Evolutionary conservation across 1,140 invertebrate genomes (phyloP).

Genomic region (Hyles vespertilio): DNA sequence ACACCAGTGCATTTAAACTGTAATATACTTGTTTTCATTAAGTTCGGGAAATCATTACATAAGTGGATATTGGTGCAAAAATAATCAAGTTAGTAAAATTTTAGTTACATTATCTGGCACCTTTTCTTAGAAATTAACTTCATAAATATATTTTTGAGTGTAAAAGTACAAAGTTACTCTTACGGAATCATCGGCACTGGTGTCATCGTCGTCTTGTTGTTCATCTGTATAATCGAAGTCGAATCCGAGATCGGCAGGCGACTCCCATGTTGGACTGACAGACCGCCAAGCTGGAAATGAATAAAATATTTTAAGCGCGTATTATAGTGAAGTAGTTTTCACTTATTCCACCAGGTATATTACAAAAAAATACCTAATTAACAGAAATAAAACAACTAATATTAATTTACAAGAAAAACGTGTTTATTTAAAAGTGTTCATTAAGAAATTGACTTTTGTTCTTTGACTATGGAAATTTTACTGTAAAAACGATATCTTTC

Average conservation of each 20-base stretch:
- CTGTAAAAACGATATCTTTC: not conserved
- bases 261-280: slow-evolving; percentile 86
- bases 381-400: too few species aligned
- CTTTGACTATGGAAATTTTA: not conserved
- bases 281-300: slow-evolving; percentile 76
- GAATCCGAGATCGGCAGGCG: slow-evolving; percentile 83
- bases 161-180: slow-evolving; percentile 31
- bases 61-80: too few species aligned
- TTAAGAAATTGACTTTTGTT: too few species aligned
- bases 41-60: too few species aligned
- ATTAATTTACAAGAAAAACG: too few species aligned
- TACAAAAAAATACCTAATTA: too few species aligned
- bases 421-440: too few species aligned
- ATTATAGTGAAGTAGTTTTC: too few species aligned
- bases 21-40: too few species aligned
- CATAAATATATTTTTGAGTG: not conserved
- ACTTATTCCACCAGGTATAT: too few species aligned
- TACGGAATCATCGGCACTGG: slow-evolving; percentile 92
- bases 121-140: not conserved
- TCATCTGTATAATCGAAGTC: slow-evolving; percentile 91
- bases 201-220: slow-evolving; percentile 92
- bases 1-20: too few species aligned
- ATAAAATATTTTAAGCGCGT: not conserved
- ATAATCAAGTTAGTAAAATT: not conserved
- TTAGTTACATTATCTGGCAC: not conserved